Evolutionary conservation across 1,140 invertebrate species (phyloP), one percentile per base, ranked within the genome.

Genomic region (Scylla paramamosain): DNA sequence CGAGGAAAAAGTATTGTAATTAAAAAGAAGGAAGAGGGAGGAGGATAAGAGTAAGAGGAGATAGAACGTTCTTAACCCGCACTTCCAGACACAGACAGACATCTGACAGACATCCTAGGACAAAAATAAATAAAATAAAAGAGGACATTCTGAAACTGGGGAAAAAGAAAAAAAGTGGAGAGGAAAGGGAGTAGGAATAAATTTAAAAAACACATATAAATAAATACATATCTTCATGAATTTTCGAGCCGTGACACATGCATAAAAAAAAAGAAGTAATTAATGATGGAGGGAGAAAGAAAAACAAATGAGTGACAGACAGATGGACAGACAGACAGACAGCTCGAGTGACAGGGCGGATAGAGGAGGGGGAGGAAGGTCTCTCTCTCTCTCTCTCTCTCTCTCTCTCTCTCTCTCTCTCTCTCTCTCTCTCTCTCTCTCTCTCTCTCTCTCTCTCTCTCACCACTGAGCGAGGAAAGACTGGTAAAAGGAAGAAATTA

Each of bases 381-480:
- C 67, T 77, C 67, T 77, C 67, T n/a, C 67, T n/a, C 67, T 77
- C 67, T 77, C 20, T 46, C 45, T 25, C 20, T 90, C 32, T 90
- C 45, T 48, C 8, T 48, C 88, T 90, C 25, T 90, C 8, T 89
- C 4, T n/a, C 88, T 90, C 28, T 52, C 48, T 90, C 32, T 52
- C 48, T 90, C 32, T 52, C 48, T 90, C 31, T 90, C 48, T 90
- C 32, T 90, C 45, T 90, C 28, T 90, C 88, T 52, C 10, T 90
- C 16, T 89, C 87, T 67, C 25, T 89, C 87, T 89, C 25, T 89
- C 59, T 25, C 59, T 67, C 20, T 67, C 59, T 48, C 46, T 48
- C 46, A 7, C 46, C 46, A 7, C 46, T 48, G 46, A n/a, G 59
- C 8, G 20, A 25, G 20, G 10, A 67, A 67, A 25, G 59, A 67